Evolutionary conservation across 2,113 vertebrate species (phyloP).

Genomic region (Peromyscus maniculatus): DNA sequence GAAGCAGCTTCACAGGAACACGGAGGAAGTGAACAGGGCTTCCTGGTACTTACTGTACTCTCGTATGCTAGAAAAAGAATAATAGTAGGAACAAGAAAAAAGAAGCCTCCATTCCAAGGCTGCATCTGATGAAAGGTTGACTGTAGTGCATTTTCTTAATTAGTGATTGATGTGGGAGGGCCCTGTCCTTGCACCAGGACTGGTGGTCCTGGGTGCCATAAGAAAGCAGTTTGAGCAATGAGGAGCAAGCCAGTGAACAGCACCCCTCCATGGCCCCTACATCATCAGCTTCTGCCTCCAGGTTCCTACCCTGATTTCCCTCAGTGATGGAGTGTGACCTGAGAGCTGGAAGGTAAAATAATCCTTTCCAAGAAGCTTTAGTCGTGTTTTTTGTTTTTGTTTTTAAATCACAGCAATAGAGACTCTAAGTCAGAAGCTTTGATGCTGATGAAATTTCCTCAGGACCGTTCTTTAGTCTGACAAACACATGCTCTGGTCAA

Average conservation of each 20-base stretch:
- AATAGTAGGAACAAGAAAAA: neutral
- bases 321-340: neutral
- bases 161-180: neutral
- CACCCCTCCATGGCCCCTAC: neutral
- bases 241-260: neutral
- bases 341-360: neutral
- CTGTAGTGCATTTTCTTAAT: neutral
- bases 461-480: neutral
- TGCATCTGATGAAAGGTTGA: neutral
- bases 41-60: neutral
- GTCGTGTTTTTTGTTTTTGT: neutral
- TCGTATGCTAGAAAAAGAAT: neutral
- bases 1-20: neutral
- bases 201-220: neutral
- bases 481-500: neutral
- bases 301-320: neutral
- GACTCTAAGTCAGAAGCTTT: neutral
- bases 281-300: neutral
- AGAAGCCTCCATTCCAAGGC: neutral
- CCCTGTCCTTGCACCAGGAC: neutral
- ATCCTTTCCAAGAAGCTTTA: neutral
- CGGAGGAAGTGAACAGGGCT: neutral
- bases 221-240: neutral
- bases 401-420: neutral
- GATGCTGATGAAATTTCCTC: neutral